Base-by-base conservation (phyloP, 2,888 invertebrate genomes). In the Scaptomyza flava region DNA sequence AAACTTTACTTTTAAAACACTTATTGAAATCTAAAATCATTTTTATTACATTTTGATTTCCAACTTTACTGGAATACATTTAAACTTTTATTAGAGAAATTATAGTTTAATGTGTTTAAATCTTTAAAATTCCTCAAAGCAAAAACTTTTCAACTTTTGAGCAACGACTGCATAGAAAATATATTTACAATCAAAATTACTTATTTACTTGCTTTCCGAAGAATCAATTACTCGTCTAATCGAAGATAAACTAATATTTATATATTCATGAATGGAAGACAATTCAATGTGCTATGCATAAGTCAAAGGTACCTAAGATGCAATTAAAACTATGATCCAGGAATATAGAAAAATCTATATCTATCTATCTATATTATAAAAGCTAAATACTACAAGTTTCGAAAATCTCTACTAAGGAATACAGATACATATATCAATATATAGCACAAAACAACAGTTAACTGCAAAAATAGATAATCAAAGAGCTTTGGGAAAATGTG, bases 261-360 rank as follows among this genome's bases (percentile, higher is more conserved):
- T 52, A 62, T 59, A 41, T 45, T 30, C 42, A 47, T 63, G 43
- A 47, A 57, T 43, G 47, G 3, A 46, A 66, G 23, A 48, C 62
- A 70, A 33, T 41, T 65, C 50, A 46, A 42, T 72, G 73, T 63
- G 56, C 45, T 54, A 61, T 50, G 61, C 69, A 50, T 72, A 69
- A 58, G 76, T 71, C 63, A 67, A 68, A 71, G 54, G 75, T 75
- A 75, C 71, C 75, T 75, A 64, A 58, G 47, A 62, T 65, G 56
- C 47, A 54, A 53, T 31, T 38, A 38, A 53, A 61, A 61, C 12
- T 27, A 36, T 30, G 48, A 33, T n/a, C 36, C 38, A n/a, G 14
- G 31, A 33, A 31, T 33, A 31, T 42, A 33, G 31, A 64, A n/a
- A 43, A 30, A 31, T 1, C 17, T 17, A 17, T 17, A 17, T 17